Evolutionary conservation across 2,888 invertebrate species (phyloP).

Genomic region (Phorcus lineatus): DNA sequence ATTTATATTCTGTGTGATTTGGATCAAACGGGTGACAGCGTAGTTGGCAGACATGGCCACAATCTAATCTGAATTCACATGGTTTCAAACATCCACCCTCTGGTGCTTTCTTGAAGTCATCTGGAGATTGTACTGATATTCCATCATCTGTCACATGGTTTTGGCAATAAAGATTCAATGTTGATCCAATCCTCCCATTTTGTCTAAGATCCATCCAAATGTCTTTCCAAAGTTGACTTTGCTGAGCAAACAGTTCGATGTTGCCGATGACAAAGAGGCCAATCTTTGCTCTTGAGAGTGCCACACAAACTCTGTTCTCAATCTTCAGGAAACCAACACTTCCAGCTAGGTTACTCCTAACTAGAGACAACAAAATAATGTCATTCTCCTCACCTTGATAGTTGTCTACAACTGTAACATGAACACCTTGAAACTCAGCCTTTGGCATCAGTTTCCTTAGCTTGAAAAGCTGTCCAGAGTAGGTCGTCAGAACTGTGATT

Average conservation of each 20-base stretch:
- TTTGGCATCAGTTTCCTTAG: constrained; percentile 62
- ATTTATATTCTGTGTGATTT: constrained; percentile 75
- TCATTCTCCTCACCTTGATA: constrained; percentile 75
- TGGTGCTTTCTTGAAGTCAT: constrained; percentile 49
- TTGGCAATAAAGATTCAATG: constrained; percentile 56
- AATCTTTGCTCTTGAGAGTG: constrained; percentile 69
- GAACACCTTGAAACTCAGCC: constrained; percentile 56
- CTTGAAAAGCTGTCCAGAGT: constrained; percentile 68
- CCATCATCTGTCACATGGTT: constrained; percentile 58
- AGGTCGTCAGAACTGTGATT: constrained; percentile 72
- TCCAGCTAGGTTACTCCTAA: constrained; percentile 67
- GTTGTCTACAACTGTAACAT: constrained; percentile 66
- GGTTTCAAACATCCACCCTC: constrained; percentile 59
- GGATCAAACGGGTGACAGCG: constrained; percentile 51
- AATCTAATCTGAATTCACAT: constrained; percentile 52
- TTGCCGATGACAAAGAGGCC: constrained; percentile 73
- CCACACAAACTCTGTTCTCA: constrained; percentile 72
- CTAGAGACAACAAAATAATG: constrained; percentile 72
- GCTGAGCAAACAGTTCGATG: constrained; percentile 45
- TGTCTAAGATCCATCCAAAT: constrained; percentile 41
- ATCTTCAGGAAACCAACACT: constrained; percentile 67
- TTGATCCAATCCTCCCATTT: constrained; percentile 39
- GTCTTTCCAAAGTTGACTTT: constrained; percentile 52
- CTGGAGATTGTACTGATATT: constrained; percentile 31
- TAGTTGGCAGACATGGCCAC: constrained; percentile 61